Base-by-base conservation (phyloP, 1,140 invertebrate genomes). In the Stegodyphus mimosarum region DNA sequence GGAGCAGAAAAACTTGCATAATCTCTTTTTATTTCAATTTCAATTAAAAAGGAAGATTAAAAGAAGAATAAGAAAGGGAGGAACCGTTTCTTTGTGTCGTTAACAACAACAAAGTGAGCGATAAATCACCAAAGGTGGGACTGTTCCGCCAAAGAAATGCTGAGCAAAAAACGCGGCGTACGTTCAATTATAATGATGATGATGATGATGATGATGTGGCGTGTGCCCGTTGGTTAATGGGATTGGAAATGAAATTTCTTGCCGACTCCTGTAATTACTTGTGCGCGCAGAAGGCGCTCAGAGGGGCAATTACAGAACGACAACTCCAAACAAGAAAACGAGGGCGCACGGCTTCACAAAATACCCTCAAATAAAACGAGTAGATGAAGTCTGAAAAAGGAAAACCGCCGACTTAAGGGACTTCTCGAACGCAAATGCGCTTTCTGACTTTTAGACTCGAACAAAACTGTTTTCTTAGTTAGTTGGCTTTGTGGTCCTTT, bases 211-310 rank as follows among this genome's bases (percentile, higher is more conserved):
- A 74, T 74, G 80, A 74, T 83, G 80, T 74, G 80, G 80, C 80
- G 72, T 84, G 81, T 75, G 81, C 81, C 70, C 72, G 72, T 76
- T 76, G 81, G 50, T 84, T 84, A 84, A 84, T 84, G 81, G 81
- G 81, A 84, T 84, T 76, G 72, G 63, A 76, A 84, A 84, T 84
- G 81, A 84, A 84, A 84, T 84, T 84, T 84, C 81, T 84, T 84
- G 81, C 63, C 72, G 71, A 75, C 67, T 76, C 81, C 63, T 84
- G 81, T 84, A 84, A 84, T 84, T 84, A 84, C 81, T 84, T 75
- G 81, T 76, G 81, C 51, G 81, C 80, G 50, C 67, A n/a, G 69
- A 17, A 64, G 33, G 49, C 48, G 73, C 81, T 84, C 81, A 84
- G 70, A 84, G 81, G 81, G 81, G 81, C 81, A 84, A 84, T 84